Conservation (phyloP, 2,113 vertebrate genomes). For the Melanerpes aurifrons region DNA sequence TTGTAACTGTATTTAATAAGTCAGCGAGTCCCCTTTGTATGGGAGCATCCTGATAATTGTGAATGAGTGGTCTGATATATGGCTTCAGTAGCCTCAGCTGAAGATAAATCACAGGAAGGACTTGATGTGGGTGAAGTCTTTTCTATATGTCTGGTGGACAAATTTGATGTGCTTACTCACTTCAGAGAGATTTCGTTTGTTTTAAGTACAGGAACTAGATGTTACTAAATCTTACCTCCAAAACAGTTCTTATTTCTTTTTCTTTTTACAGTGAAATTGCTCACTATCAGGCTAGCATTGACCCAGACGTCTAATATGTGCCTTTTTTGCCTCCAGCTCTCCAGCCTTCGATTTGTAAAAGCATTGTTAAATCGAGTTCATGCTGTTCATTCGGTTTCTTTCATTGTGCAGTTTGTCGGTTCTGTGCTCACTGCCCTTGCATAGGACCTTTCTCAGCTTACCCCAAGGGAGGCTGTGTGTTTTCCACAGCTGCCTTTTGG, state of each 20-base stretch:
- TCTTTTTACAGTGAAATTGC: slow-evolving; percentile 4
- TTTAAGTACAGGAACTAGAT: neutral
- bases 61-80: neutral
- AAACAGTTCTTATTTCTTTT: slow-evolving; percentile 5
- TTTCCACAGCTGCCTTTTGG: neutral
- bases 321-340: neutral
- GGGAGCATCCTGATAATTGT: neutral
- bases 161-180: neutral
- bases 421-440: neutral
- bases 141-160: neutral
- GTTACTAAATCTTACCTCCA: neutral
- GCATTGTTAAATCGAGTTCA: neutral
- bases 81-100: neutral
- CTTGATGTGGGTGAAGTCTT: neutral
- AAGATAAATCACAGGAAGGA: neutral
- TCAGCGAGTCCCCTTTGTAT: neutral
- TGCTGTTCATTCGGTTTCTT: neutral
- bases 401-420: neutral
- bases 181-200: neutral
- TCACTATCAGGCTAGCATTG: neutral
- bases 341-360: slow-evolving; percentile 39
- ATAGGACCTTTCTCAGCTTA: neutral
- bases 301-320: neutral
- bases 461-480: neutral
- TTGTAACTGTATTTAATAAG: slow-evolving; percentile 44